Evolutionary conservation across 2,888 invertebrate genomes (phyloP), one percentile per base, ranked within the genome.

Genomic region (Operophtera brumata): DNA sequence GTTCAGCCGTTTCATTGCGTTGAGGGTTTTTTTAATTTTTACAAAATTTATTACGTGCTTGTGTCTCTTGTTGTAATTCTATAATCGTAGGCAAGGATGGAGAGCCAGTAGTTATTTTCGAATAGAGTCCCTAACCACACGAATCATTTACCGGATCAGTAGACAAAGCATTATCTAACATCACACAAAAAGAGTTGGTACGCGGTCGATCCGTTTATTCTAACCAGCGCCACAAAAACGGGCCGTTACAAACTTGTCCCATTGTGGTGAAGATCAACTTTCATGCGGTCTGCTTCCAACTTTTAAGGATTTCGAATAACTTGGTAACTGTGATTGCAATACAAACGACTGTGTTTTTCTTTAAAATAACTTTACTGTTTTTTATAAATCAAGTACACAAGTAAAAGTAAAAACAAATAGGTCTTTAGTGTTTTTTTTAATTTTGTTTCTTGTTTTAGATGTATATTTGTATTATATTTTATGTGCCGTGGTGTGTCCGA

Each of bases 211-310:
- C 41, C 52, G 45, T 37, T 56, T 56, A 51, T 47, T 45, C 46
- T 44, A 30, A 52, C 34, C 46, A 37, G 47, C 40, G 37, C 44
- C 48, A 49, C 52, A 57, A 53, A 57, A 57, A 57, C 37, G 12
- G 45, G 30, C 48, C 52, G 48, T 47, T 47, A 54, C 56, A 45
- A 52, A 57, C 56, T 52, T 48, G 48, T 34, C 45, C 52, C 52
- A 45, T 57, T 37, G 30, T 20, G 48, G 36, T 11, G 10, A 44
- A 45, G 57, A 57, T 57, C 57, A 57, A 57, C 57, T 57, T 57
- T 52, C 48, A 44, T 57, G 48, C 45, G 52, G 52, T 52, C 44
- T 49, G 49, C 43, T 50, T 43, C 37, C 20, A 43, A 43, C 40
- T 41, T 50, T 49, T 42, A 48, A 42, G 43, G 49, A 49, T 49